Conservation (phyloP, 2,113 vertebrate genomes). For the Fukomys damarensis region DNA sequence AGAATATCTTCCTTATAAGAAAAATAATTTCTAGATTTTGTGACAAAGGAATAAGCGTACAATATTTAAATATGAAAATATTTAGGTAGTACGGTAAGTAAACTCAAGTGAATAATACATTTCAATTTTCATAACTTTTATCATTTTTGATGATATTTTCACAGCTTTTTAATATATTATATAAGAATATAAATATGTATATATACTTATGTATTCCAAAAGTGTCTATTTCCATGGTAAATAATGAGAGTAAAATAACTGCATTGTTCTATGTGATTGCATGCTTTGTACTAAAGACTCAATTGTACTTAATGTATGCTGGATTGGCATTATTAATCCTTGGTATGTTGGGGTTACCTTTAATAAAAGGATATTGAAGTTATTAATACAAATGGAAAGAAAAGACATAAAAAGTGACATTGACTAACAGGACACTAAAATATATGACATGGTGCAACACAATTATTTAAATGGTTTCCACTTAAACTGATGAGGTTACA, state of each 20-base stretch:
- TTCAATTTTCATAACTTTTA: background rate
- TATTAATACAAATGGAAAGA: slow-evolving; percentile 61
- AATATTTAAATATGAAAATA: background rate
- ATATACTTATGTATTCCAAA: background rate
- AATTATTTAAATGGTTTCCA: slow-evolving; percentile 76
- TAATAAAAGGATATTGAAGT: slow-evolving; percentile 53
- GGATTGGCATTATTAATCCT: slow-evolving; percentile 43
- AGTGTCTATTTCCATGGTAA: background rate
- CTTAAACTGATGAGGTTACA: slow-evolving; percentile 76
- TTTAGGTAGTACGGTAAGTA: background rate
- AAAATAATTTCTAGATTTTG: background rate
- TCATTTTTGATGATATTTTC: background rate
- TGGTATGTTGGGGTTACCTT: slow-evolving; percentile 36
- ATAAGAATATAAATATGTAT: background rate
- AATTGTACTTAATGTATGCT: background rate
- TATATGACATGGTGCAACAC: slow-evolving; percentile 59
- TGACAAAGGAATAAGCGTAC: background rate
- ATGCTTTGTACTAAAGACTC: background rate
- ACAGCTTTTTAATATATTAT: background rate
- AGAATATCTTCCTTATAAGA: background rate
- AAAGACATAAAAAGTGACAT: slow-evolving; percentile 63
- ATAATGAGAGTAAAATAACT: background rate
- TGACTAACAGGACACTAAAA: slow-evolving; percentile 65
- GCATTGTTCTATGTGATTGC: background rate
- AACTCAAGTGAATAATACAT: background rate